Evolutionary conservation across 2,113 vertebrate genomes (phyloP).

Genomic region (Colossoma macropomum): DNA sequence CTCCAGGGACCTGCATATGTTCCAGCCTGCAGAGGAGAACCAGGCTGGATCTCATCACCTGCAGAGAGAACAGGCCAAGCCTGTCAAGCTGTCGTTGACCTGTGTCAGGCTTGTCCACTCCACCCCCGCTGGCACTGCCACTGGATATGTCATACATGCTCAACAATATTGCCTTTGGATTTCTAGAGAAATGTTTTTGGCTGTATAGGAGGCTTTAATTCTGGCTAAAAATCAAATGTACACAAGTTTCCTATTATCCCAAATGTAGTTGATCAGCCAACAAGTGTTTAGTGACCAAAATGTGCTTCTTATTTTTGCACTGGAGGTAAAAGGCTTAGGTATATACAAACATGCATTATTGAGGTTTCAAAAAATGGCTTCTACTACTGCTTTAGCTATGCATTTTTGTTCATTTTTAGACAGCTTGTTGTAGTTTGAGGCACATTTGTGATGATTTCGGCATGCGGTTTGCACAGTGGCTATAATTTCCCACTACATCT

Average conservation of each 20-base stretch:
- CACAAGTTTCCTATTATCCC: not conserved
- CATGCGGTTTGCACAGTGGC: not conserved
- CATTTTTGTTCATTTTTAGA: no score
- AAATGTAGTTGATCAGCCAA: not conserved
- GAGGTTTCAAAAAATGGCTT: no score
- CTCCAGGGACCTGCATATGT: conserved; percentile 61
- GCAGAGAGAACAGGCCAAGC: conserved; percentile 49
- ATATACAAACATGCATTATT: no score
- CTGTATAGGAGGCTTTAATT: not conserved
- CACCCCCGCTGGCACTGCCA: conserved; percentile 30
- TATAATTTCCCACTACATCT: not conserved
- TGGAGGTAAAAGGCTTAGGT: no score
- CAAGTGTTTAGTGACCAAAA: not conserved
- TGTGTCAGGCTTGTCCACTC: conserved; percentile 34
- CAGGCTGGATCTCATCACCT: conserved; percentile 63
- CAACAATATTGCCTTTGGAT: no score
- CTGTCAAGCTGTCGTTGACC: conserved; percentile 63
- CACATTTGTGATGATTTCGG: not conserved
- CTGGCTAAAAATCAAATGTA: no score
- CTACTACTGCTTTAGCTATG: no score
- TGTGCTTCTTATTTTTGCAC: no score
- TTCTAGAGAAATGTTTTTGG: no score
- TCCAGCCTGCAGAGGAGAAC: conserved; percentile 43
- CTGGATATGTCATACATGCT: not conserved
- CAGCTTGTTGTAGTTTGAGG: no score